These are phyloP conservation scores for Nesoenas mayeri DNA, from an alignment of 2,113 vertebrate genomes.

Conservation along the genomic window DNA sequence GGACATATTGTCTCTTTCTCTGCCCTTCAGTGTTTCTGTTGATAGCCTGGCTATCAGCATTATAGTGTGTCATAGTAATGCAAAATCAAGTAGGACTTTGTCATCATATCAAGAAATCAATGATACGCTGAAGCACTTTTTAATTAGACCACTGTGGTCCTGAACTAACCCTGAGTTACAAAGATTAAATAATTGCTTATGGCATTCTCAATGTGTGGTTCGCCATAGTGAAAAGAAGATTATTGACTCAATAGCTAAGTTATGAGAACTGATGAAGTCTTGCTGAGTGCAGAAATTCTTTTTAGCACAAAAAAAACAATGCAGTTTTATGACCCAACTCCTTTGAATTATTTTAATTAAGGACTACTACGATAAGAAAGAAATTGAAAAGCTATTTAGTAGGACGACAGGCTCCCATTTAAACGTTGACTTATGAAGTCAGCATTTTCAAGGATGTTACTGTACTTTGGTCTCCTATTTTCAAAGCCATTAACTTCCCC, in stretches of 20 bases:
- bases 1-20: background rate
- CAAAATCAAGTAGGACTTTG: background rate
- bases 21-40: background rate
- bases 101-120: slow-evolving; percentile 56
- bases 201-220: slow-evolving; percentile 5
- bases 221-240: slow-evolving; percentile 24
- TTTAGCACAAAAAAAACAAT: background rate
- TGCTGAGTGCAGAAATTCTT: slow-evolving; percentile 48
- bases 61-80: background rate
- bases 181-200: slow-evolving; percentile 62
- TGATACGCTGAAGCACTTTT: slow-evolving; percentile 45
- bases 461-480: background rate
- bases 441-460: slow-evolving; percentile 32
- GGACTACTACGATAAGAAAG: slow-evolving; percentile 58
- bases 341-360: slow-evolving; percentile 73
- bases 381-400: slow-evolving; percentile 13
- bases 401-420: slow-evolving; percentile 23
- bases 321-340: slow-evolving; percentile 49
- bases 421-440: slow-evolving; percentile 19
- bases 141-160: slow-evolving; percentile 41
- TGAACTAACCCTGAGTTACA: background rate
- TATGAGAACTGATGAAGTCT: slow-evolving; percentile 38
- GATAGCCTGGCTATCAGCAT: background rate
- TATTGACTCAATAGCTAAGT: slow-evolving; percentile 50
- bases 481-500: slow-evolving; percentile 21